Evolutionary conservation across 2,113 vertebrate genomes (phyloP).

Genomic region (Callipepla squamata): DNA sequence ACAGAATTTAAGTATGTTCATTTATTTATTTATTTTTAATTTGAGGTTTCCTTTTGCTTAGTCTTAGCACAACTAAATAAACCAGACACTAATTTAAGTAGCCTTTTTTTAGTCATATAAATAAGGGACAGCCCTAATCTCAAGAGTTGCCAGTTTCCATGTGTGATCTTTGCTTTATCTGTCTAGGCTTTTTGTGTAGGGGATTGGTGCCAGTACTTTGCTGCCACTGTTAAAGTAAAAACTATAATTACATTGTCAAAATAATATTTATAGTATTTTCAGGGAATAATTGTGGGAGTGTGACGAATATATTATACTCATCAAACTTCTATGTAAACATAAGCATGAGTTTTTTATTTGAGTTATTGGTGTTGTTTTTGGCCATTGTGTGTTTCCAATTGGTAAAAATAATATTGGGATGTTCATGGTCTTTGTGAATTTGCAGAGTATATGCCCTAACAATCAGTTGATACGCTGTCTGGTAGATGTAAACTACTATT

Average conservation of each 20-base stretch:
- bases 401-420: slow-evolving; percentile 76
- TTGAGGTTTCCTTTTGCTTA: slow-evolving; percentile 34
- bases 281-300: slow-evolving; percentile 80
- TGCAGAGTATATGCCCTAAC: slow-evolving; percentile 54
- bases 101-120: not conserved
- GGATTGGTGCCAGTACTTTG: slow-evolving; percentile 65
- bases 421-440: slow-evolving; percentile 61
- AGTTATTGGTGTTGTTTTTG: slow-evolving; percentile 79
- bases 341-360: slow-evolving; percentile 77
- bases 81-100: not conserved
- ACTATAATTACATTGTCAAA: slow-evolving; percentile 84
- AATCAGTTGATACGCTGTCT: slow-evolving; percentile 57
- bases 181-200: slow-evolving; percentile 32
- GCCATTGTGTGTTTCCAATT: slow-evolving; percentile 71
- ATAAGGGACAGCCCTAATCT: not conserved
- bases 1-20: not conserved
- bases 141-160: slow-evolving; percentile 21
- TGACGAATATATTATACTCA: slow-evolving; percentile 81
- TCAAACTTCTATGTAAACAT: slow-evolving; percentile 79
- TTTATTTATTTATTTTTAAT: slow-evolving; percentile 32
- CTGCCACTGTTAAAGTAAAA: slow-evolving; percentile 72
- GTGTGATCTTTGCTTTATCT: slow-evolving; percentile 63
- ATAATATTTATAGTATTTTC: slow-evolving; percentile 84
- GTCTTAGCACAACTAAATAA: not conserved
- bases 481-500: slow-evolving; percentile 66